These are phyloP conservation scores for Prietella phreatophila DNA, from an alignment of 2,113 vertebrate genomes.

Conservation along the genomic window DNA sequence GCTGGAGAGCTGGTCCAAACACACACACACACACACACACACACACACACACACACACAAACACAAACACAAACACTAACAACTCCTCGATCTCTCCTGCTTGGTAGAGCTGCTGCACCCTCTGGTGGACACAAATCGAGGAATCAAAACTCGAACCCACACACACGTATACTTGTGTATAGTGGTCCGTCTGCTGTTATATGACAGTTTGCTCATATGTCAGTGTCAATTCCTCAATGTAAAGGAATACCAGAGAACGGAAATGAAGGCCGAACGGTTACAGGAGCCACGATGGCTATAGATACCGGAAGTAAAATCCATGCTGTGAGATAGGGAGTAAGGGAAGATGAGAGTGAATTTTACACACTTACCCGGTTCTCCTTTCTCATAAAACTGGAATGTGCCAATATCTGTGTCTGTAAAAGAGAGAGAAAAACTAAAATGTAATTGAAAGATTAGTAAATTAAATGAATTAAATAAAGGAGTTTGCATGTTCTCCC, in stretches of 20 bases:
- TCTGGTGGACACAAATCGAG: slow-evolving; percentile 76
- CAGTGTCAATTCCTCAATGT: neutral
- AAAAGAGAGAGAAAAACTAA: slow-evolving; percentile 64
- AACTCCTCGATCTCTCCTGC: slow-evolving; percentile 2
- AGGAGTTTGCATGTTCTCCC: too few relatives aligned
- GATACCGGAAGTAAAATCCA: neutral
- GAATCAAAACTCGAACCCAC: neutral
- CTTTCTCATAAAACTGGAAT: slow-evolving; percentile 89
- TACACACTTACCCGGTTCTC: slow-evolving; percentile 83
- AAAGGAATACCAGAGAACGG: neutral
- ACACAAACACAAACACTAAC: neutral
- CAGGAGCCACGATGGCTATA: neutral
- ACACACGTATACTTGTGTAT: neutral
- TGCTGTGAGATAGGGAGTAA: neutral
- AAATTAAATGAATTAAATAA: too few relatives aligned
- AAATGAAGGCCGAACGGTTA: neutral
- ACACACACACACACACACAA: slow-evolving; percentile 59
- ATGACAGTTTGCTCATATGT: neutral
- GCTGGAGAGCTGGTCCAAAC: slow-evolving; percentile 72
- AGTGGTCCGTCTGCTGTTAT: neutral
- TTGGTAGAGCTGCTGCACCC: slow-evolving; percentile 79
- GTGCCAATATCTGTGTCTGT: slow-evolving; percentile 91
- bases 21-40: slow-evolving; percentile 8
- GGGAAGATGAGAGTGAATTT: slow-evolving; percentile 16
- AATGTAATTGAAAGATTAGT: too few relatives aligned